Evolutionary conservation across 2,888 invertebrate genomes (phyloP).

Genomic region (Erynnis tages): DNA sequence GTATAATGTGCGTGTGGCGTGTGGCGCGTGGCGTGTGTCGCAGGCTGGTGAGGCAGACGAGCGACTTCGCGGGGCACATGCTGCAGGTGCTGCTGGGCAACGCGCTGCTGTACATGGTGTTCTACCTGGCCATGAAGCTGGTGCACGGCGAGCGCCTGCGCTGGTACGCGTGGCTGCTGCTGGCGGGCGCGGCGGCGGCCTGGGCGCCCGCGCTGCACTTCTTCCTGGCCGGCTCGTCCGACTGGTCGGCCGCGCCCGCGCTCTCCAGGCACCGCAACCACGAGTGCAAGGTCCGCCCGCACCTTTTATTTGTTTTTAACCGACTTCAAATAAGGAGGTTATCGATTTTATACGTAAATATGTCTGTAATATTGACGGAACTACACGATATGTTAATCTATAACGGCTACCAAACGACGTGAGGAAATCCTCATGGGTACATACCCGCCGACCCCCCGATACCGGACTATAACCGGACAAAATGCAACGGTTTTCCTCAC

Average conservation of each 20-base stretch:
- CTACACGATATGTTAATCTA: too few species aligned
- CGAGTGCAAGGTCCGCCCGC: conserved; percentile 70
- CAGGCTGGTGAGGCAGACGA: conserved; percentile 80
- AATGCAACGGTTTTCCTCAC: too few species aligned
- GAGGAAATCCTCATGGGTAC: too few species aligned
- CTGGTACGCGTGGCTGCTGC: conserved; percentile 84
- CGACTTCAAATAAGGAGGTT: too few species aligned
- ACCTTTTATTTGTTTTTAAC: too few species aligned
- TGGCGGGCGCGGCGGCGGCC: conserved; percentile 82
- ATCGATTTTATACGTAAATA: too few species aligned
- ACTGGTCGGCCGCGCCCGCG: conserved; percentile 84
- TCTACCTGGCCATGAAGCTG: conserved; percentile 93
- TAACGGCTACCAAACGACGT: too few species aligned
- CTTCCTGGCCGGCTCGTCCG: conserved; percentile 46
- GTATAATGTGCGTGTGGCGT: too few species aligned
- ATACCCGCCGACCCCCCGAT: too few species aligned
- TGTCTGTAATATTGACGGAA: too few species aligned
- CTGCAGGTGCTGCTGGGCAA: conserved; percentile 91
- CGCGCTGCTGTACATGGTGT: conserved; percentile 89
- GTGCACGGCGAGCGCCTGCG: conserved; percentile 84
- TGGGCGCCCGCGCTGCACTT: conserved; percentile 87
- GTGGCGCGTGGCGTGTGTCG: too few species aligned
- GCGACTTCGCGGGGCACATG: conserved; percentile 91
- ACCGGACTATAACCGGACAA: too few species aligned
- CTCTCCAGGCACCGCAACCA: conserved; percentile 83